These are phyloP conservation scores for Sminthurides aquaticus DNA, from an alignment of 2,888 invertebrate genomes.

Conservation along the genomic window DNA sequence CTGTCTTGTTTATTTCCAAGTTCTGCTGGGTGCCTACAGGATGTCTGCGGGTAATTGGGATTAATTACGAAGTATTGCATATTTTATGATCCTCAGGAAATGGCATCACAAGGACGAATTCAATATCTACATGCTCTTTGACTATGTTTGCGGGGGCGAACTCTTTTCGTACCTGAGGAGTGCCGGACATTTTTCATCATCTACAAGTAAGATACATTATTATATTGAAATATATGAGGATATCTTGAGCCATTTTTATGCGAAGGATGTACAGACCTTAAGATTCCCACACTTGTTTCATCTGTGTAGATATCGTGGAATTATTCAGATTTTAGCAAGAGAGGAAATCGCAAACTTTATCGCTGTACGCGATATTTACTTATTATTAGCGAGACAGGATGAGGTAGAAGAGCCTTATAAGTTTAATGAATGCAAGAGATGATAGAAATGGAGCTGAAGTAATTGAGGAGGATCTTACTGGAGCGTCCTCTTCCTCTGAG, in stretches of 20 bases:
- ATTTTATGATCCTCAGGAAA: constrained; percentile 20
- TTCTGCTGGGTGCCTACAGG: too few species aligned
- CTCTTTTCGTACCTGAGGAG: constrained; percentile 90
- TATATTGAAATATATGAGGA: neutral
- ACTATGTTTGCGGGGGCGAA: constrained; percentile 93
- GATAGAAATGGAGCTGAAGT: neutral
- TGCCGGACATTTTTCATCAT: constrained; percentile 69
- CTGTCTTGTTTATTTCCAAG: too few species aligned
- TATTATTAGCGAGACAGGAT: too few species aligned
- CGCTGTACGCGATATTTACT: too few species aligned
- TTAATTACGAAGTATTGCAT: neutral
- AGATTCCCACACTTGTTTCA: too few species aligned
- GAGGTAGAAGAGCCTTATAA: neutral
- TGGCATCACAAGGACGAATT: constrained; percentile 57
- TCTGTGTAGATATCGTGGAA: too few species aligned
- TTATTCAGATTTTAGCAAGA: too few species aligned
- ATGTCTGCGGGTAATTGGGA: neutral
- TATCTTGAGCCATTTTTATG: too few species aligned
- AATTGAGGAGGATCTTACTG: neutral
- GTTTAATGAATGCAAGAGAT: too few species aligned
- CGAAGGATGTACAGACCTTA: too few species aligned
- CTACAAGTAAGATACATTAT: constrained; percentile 55
- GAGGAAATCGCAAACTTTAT: too few species aligned
- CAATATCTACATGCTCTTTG: constrained; percentile 92
- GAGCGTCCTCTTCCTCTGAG: neutral